Conservation (phyloP, 2,113 vertebrate species). For the Nesoenas mayeri region DNA sequence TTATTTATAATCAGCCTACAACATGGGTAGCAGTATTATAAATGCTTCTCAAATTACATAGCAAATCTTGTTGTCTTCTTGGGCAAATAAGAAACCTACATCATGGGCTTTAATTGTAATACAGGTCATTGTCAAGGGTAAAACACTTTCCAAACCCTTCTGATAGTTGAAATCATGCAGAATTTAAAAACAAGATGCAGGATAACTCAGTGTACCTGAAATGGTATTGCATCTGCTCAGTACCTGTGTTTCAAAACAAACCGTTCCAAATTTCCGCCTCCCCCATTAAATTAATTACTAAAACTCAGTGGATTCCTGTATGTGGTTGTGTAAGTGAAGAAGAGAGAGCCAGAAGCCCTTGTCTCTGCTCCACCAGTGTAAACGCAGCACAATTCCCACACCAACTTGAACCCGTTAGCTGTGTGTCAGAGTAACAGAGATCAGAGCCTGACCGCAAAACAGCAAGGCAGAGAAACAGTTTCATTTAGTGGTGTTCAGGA, state of each 20-base stretch:
- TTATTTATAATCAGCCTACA: constrained; percentile 77
- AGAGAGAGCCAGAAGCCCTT: not conserved
- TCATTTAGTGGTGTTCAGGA: not conserved
- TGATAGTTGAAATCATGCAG: constrained; percentile 39
- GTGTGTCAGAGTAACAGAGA: not conserved
- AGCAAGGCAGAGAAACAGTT: not conserved
- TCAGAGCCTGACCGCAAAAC: not conserved
- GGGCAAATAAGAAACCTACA: constrained; percentile 60
- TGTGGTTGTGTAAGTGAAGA: not conserved
- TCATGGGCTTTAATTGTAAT: constrained; percentile 65
- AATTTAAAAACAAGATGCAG: constrained; percentile 16
- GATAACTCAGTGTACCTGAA: not conserved
- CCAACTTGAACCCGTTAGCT: not conserved
- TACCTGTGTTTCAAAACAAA: constrained; percentile 2
- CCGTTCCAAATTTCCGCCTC: not conserved
- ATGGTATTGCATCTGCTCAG: constrained; percentile 18
- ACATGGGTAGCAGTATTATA: constrained; percentile 35
- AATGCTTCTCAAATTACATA: constrained; percentile 71
- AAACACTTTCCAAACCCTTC: constrained; percentile 51
- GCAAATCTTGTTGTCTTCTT: constrained; percentile 72
- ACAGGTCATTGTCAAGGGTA: constrained; percentile 70
- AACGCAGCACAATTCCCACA: not conserved
- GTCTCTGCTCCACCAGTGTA: not conserved
- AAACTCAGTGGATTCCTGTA: not conserved
- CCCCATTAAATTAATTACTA: not conserved